Evolutionary conservation across 2,888 invertebrate genomes (phyloP).

Genomic region (Panopea generosa): DNA sequence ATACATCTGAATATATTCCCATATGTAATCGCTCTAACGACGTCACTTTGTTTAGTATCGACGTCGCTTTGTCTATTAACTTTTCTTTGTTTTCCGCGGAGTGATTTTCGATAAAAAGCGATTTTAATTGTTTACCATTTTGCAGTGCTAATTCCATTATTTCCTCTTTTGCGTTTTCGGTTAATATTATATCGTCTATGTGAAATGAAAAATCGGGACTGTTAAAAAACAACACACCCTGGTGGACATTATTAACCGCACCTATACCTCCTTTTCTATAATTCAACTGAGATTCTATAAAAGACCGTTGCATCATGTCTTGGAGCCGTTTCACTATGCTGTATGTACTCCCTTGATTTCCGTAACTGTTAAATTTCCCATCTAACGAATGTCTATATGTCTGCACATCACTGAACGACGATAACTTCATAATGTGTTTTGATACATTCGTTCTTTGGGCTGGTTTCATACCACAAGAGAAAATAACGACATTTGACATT

Average conservation of each 20-base stretch:
- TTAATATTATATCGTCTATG: slow-evolving; percentile 6
- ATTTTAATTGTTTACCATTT: background rate
- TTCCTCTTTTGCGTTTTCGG: slow-evolving; percentile 7
- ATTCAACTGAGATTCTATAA: slow-evolving; percentile 6
- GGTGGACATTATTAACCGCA: background rate
- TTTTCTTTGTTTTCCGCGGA: background rate
- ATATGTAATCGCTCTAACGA: slow-evolving; percentile 16
- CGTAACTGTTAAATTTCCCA: slow-evolving; percentile 1
- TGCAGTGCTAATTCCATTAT: background rate
- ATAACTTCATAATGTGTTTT: too few relatives aligned
- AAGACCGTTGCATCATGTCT: background rate
- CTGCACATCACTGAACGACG: background rate
- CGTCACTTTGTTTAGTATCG: background rate
- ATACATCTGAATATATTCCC: slow-evolving; percentile 10
- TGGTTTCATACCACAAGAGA: slow-evolving; percentile 5
- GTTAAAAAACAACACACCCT: too few relatives aligned
- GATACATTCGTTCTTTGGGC: too few relatives aligned
- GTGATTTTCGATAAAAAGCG: slow-evolving; percentile 10
- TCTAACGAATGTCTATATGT: background rate
- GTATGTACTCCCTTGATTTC: slow-evolving; percentile 1
- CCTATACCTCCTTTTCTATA: slow-evolving; percentile 4
- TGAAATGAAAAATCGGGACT: too few relatives aligned
- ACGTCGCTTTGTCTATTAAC: background rate
- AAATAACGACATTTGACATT: slow-evolving; percentile 12
- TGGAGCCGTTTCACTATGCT: slow-evolving; percentile 12